Percentiles rank a stretch among this genome's conserved stretches.
phyloP scores from a whole-genome alignment of 2,797 vertebrate species.

The Amblyopsis hoosieri region DNA sequence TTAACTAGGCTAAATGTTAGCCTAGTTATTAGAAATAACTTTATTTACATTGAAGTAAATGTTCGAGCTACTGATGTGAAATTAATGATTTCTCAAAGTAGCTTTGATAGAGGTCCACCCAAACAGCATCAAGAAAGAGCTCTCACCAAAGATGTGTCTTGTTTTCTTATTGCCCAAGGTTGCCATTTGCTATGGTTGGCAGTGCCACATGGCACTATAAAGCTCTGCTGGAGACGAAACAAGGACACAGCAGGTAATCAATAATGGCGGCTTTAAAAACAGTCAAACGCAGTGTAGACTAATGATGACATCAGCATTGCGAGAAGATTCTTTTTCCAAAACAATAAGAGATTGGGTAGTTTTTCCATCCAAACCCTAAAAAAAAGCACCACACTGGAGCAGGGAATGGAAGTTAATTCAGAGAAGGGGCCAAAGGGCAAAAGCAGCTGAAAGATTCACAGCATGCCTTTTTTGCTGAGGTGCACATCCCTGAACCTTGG shows the following conservation, averaged over 20 bases:
- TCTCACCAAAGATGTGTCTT: conserved; percentile 20
- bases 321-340: conserved; percentile 53
- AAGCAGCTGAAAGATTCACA: conserved; percentile 54
- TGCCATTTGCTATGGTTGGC: conserved; percentile 15
- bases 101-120: conserved; percentile 11
- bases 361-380: conserved; percentile 64
- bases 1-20: background rate
- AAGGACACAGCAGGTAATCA: conserved; percentile 63
- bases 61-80: conserved; percentile 31
- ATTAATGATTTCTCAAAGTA: conserved; percentile 26
- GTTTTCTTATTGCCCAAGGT: conserved; percentile 37
- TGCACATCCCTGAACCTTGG: conserved; percentile 23
- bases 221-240: conserved; percentile 48
- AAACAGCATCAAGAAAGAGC: conserved; percentile 12
- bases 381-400: conserved; percentile 63
- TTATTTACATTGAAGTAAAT: conserved; percentile 33
- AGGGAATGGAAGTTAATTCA: conserved; percentile 52
- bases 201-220: conserved; percentile 28
- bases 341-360: conserved; percentile 45
- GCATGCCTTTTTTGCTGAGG: conserved; percentile 23
- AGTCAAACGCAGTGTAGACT: conserved; percentile 39
- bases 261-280: conserved; percentile 49
- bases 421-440: conserved; percentile 30
- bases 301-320: conserved; percentile 61
- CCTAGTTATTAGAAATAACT: too few relatives aligned